These are phyloP conservation scores for Sinocyclocheilus maitianheensis DNA, from an alignment of 2,113 vertebrate species.

Conservation along the genomic window DNA sequence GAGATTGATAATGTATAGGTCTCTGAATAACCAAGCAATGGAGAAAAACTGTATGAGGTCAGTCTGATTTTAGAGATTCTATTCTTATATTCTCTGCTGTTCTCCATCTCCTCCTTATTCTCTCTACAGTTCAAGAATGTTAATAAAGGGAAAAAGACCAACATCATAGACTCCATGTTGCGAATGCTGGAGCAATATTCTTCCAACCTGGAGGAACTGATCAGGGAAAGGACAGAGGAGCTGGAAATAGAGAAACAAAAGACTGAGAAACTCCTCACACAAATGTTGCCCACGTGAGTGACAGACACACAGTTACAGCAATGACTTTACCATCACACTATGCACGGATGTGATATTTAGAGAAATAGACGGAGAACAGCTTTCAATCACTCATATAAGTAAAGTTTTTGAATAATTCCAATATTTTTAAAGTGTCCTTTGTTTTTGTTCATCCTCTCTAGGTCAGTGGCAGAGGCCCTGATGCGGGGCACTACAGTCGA, in stretches of 20 bases:
- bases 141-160: slow-evolving; percentile 73
- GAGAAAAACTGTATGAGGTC: not conserved
- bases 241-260: slow-evolving; percentile 83
- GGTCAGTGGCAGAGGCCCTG: slow-evolving; percentile 78
- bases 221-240: slow-evolving; percentile 80
- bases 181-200: slow-evolving; percentile 80
- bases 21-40: not conserved
- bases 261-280: slow-evolving; percentile 80
- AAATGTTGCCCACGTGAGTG: slow-evolving; percentile 80
- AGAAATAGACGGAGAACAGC: not conserved
- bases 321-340: not conserved
- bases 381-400: not conserved
- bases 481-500: slow-evolving; percentile 74
- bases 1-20: not conserved
- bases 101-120: not conserved
- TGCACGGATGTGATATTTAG: not conserved
- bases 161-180: slow-evolving; percentile 74
- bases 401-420: not conserved
- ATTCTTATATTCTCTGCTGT: not conserved
- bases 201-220: slow-evolving; percentile 81
- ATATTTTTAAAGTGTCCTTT: not conserved
- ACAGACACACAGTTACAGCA: not conserved
- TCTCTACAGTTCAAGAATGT: slow-evolving; percentile 69
- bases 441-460: slow-evolving; percentile 50
- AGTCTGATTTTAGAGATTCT: not conserved